Conservation (phyloP, 2,888 invertebrate genomes). For the Antheraea assamensis region DNA sequence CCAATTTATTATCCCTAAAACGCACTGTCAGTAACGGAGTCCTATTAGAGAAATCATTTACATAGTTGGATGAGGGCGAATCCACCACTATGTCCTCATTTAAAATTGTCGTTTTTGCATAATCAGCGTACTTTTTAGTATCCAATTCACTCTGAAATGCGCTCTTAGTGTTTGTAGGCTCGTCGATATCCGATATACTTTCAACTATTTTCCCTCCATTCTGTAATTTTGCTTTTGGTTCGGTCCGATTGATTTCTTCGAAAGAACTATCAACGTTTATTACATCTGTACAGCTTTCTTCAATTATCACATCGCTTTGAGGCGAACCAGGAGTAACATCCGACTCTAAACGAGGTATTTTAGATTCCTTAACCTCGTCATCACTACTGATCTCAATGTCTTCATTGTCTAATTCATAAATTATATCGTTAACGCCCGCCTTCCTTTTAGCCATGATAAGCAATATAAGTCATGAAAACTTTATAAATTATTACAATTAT, state of each 20-base stretch:
- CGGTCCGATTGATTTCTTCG: conserved; percentile 37
- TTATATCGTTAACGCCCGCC: conserved; percentile 70
- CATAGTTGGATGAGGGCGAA: conserved; percentile 61
- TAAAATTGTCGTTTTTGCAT: conserved; percentile 45
- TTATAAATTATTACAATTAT: not conserved
- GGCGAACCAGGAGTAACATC: conserved; percentile 32
- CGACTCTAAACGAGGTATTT: conserved; percentile 54
- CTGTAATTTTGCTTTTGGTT: conserved; percentile 34
- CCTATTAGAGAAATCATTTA: conserved; percentile 64
- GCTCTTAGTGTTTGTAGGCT: not conserved
- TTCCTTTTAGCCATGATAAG: conserved; percentile 71
- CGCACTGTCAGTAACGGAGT: conserved; percentile 69
- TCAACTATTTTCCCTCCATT: conserved; percentile 72
- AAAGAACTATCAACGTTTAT: conserved; percentile 44
- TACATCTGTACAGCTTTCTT: conserved; percentile 42
- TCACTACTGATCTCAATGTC: conserved; percentile 74
- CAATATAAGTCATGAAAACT: not conserved
- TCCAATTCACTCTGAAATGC: conserved; percentile 16
- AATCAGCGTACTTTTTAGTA: not conserved
- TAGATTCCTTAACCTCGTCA: conserved; percentile 67
- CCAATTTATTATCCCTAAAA: conserved; percentile 70
- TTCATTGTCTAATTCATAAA: conserved; percentile 78
- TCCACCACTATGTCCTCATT: conserved; percentile 66
- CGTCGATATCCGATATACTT: conserved; percentile 18
- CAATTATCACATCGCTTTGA: conserved; percentile 33